phyloP scores from a whole-genome alignment of 2,888 invertebrate genomes.

The Copidosoma aretas region DNA sequence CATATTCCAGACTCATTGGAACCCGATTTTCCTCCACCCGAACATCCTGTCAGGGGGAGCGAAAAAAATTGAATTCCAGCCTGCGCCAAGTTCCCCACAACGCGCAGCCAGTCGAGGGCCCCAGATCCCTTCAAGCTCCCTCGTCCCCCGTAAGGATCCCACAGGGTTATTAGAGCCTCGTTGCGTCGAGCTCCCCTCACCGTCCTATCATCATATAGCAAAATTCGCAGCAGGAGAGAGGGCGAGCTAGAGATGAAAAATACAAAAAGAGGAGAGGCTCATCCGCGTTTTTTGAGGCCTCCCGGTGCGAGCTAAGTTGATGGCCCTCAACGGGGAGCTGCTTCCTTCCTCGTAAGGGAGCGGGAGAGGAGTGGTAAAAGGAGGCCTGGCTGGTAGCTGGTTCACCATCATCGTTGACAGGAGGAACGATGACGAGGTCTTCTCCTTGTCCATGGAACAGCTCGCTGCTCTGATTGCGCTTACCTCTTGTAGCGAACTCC shows the following conservation, averaged over 20 bases:
- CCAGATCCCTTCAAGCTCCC: background rate
- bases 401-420: no score
- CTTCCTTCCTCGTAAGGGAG: background rate
- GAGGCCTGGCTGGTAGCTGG: no score
- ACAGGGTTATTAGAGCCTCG: slow-evolving; percentile 57
- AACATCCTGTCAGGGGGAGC: background rate
- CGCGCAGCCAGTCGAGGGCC: no score
- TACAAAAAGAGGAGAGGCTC: slow-evolving; percentile 4
- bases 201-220: slow-evolving; percentile 39
- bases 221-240: slow-evolving; percentile 27
- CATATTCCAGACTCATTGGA: background rate
- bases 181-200: slow-evolving; percentile 37
- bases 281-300: slow-evolving; percentile 35
- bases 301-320: slow-evolving; percentile 53
- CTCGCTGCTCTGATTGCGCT: no score
- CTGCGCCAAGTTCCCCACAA: background rate
- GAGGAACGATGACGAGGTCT: no score
- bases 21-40: background rate
- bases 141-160: slow-evolving; percentile 44
- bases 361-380: no score
- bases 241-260: slow-evolving; percentile 41
- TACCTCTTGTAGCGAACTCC: no score
- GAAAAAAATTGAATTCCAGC: background rate
- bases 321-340: slow-evolving; percentile 50
- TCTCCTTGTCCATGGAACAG: no score